These are phyloP conservation scores for Anguilla anguilla DNA, from an alignment of 2,797 vertebrate species.

Conservation along the genomic window DNA sequence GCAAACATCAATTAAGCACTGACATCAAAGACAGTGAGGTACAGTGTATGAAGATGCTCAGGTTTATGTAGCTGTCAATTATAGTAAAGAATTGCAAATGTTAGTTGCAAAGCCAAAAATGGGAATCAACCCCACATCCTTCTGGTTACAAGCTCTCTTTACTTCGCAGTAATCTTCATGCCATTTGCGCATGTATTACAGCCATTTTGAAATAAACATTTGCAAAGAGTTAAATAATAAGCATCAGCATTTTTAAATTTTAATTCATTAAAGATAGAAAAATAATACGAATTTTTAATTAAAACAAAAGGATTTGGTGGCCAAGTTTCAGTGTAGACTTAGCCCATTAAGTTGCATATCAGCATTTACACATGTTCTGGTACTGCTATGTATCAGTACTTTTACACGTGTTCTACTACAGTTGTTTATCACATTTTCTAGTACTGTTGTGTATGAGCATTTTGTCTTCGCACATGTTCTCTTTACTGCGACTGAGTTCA, in stretches of 20 bases:
- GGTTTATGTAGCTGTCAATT: background rate
- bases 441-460: background rate
- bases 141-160: background rate
- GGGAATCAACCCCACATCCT: background rate
- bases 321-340: constrained; percentile 59
- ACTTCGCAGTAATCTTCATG: background rate
- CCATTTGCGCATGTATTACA: background rate
- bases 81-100: background rate
- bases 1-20: background rate
- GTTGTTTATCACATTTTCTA: constrained; percentile 69
- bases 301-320: background rate
- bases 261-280: background rate
- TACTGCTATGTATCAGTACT: constrained; percentile 70
- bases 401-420: constrained; percentile 63
- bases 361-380: constrained; percentile 58
- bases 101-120: background rate
- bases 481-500: constrained; percentile 66
- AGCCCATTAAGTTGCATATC: constrained; percentile 73
- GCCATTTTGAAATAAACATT: background rate
- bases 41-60: background rate
- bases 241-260: background rate
- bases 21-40: background rate
- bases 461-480: constrained; percentile 51
- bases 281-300: background rate
- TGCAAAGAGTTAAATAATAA: background rate